Evolutionary conservation across 2,113 vertebrate species (phyloP).

Genomic region (Anguilla japonica): DNA sequence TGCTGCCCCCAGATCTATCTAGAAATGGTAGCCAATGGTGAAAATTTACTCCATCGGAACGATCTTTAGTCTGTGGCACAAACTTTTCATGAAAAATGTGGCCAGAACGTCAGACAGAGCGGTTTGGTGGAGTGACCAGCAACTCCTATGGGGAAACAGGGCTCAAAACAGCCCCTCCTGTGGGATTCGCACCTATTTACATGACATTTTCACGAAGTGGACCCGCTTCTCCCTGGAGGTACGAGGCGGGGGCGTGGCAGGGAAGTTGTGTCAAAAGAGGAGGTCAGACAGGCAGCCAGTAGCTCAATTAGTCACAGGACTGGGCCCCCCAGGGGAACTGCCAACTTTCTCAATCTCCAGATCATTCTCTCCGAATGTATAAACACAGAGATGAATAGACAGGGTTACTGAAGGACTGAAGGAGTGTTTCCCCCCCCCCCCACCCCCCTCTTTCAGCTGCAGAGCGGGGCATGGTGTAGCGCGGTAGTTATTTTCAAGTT

Average conservation of each 20-base stretch:
- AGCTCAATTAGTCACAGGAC: constrained; percentile 39
- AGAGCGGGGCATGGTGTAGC: neutral
- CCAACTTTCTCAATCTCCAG: neutral
- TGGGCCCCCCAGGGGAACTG: constrained; percentile 14
- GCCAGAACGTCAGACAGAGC: neutral
- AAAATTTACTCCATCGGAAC: neutral
- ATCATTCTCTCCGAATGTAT: neutral
- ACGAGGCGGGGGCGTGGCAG: constrained; percentile 43
- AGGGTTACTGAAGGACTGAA: neutral
- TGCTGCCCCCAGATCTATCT: neutral
- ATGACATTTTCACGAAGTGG: constrained; percentile 61
- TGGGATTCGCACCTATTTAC: constrained; percentile 58
- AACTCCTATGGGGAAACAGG: neutral
- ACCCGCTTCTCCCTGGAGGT: constrained; percentile 40
- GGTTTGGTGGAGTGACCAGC: neutral
- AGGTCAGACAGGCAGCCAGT: constrained; percentile 36
- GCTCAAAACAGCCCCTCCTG: constrained; percentile 27
- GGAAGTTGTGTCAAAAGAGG: constrained; percentile 38
- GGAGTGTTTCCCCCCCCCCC: neutral
- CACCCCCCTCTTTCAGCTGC: neutral
- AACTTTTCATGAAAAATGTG: neutral
- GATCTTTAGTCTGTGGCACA: neutral
- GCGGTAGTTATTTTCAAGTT: neutral
- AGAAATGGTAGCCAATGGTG: neutral
- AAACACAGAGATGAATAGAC: neutral